These are phyloP conservation scores for Festucalex cinctus DNA, from an alignment of 2,113 vertebrate genomes.

Conservation along the genomic window DNA sequence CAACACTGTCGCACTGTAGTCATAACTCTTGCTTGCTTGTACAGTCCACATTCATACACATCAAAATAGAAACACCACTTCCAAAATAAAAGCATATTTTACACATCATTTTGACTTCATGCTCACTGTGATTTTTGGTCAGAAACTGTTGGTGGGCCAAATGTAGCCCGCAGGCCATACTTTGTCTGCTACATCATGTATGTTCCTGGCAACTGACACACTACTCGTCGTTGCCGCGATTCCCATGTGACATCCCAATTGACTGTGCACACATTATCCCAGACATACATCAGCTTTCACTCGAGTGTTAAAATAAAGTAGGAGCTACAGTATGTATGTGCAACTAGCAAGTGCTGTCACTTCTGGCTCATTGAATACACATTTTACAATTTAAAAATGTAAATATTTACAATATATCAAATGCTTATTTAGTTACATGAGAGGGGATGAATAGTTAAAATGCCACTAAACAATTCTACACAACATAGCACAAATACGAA, in stretches of 20 bases:
- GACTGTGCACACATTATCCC: conserved; percentile 40
- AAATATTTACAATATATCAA: not conserved
- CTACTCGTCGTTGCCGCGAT: conserved; percentile 19
- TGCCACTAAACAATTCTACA: no score
- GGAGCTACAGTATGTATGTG: conserved; percentile 24
- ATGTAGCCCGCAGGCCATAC: no score
- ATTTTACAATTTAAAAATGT: not conserved
- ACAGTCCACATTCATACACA: no score
- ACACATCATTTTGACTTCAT: no score
- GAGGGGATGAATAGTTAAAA: no score
- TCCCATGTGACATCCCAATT: conserved; percentile 1
- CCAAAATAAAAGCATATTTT: no score
- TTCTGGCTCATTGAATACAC: not conserved
- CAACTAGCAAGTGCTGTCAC: conserved; percentile 16
- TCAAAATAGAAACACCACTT: no score
- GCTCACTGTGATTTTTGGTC: no score
- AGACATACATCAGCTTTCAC: conserved; percentile 44
- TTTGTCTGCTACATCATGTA: conserved; percentile 10
- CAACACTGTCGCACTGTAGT: no score
- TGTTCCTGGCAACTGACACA: conserved; percentile 2
- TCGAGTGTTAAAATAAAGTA: conserved; percentile 42
- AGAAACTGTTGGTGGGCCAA: no score
- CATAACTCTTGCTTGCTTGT: no score
- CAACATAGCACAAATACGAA: no score
- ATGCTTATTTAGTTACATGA: not conserved